Evolutionary conservation across 2,888 invertebrate species (phyloP), one percentile per base, ranked within the genome.

Genomic region (Apodemia duryi): DNA sequence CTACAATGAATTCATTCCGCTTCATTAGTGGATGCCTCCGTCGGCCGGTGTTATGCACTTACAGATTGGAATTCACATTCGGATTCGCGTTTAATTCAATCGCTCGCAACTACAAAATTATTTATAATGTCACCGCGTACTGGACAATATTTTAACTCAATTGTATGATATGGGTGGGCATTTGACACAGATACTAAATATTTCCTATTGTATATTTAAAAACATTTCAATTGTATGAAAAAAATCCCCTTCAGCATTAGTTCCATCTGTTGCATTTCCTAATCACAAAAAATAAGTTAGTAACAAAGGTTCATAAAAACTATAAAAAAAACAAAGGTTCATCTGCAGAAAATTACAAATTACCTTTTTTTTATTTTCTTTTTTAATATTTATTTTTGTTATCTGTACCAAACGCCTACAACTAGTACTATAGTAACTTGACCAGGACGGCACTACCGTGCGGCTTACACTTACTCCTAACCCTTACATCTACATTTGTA

Each of bases 1-100:
- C 52, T 68, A 69, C 68, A 69, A 71, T 71, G 71, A 69, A 71
- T 72, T 70, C 67, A 68, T 74, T 73, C 69, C 68, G 70, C 69
- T 74, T 75, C 73, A 74, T 73, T 74, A 74, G 73, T 67, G 69
- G 67, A 71, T 71, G 71, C 71, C 73, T 69, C 64, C 69, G 66
- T 65, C 66, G 63, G 65, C 63, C 68, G 62, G 63, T 51, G 65
- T 65, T 70, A 67, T 71, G 73, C 70, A 70, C 70, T 68, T 63
- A 63, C 68, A 62, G 70, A 70, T 70, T 68, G 69, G 68, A 69
- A 69, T 72, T 72, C 67, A 62, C 68, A 54, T 65, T 69, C 61
- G 49, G 67, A 54, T 65, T 69, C 61, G 49, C 61, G 63, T 61
- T 54, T 70, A 65, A 63, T 67, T 13, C 68, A 67, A 65, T 68